Evolutionary conservation across 2,113 vertebrate genomes (phyloP).

Genomic region (Reinhardtius hippoglossoides): DNA sequence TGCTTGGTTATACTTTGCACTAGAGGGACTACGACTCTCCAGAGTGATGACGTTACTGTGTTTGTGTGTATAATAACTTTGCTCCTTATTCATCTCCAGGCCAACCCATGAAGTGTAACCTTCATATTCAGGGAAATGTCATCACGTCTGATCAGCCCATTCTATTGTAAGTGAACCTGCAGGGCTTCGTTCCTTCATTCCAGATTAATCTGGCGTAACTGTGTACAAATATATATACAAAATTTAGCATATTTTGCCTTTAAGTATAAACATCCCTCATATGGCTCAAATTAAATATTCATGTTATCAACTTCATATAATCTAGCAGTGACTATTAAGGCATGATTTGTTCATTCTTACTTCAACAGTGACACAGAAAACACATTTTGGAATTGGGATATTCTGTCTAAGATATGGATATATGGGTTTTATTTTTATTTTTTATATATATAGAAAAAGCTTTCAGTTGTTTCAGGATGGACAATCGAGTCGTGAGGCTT

Average conservation of each 20-base stretch:
- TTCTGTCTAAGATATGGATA: too few species aligned
- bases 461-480: too few species aligned
- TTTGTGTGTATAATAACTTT: conserved; percentile 15
- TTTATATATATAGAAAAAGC: too few species aligned
- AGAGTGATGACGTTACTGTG: neutral
- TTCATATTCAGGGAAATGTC: conserved; percentile 95
- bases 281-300: neutral
- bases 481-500: neutral
- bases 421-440: too few species aligned
- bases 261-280: neutral
- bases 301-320: neutral
- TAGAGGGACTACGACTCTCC: neutral
- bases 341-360: too few species aligned
- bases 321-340: neutral
- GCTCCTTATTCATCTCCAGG: conserved; percentile 78
- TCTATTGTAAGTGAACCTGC: conserved; percentile 89
- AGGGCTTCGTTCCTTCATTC: conserved; percentile 10
- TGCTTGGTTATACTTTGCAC: neutral
- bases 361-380: too few species aligned
- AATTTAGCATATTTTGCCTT: neutral
- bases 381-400: too few species aligned
- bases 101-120: conserved; percentile 99
- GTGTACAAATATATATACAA: too few species aligned
- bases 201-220: neutral
- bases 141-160: conserved; percentile 99